These are phyloP conservation scores for Vespertilio murinus DNA, from an alignment of 2,797 vertebrate species.

Conservation along the genomic window DNA sequence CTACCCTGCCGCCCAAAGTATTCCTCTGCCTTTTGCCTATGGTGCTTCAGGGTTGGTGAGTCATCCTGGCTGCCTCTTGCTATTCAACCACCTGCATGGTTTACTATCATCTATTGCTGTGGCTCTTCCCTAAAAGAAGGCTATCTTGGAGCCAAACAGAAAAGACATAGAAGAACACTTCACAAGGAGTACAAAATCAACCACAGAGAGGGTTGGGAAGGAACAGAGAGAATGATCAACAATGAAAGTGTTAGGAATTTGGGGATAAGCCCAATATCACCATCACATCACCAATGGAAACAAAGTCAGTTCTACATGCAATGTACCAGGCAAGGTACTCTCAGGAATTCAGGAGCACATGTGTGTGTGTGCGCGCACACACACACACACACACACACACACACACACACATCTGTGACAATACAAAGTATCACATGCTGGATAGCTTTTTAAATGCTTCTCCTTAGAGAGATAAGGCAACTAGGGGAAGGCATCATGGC, in stretches of 20 bases:
- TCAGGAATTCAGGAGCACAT: neutral
- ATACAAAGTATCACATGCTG: neutral
- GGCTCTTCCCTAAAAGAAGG: neutral
- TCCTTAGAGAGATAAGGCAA: neutral
- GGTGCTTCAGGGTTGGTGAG: neutral
- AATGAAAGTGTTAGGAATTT: neutral
- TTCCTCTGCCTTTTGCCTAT: neutral
- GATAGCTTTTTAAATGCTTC: neutral
- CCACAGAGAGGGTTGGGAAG: neutral
- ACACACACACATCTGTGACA: neutral
- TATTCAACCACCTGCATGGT: neutral
- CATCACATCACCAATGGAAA: neutral
- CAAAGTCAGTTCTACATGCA: neutral
- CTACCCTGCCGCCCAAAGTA: neutral
- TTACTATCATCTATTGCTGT: neutral
- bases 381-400: neutral
- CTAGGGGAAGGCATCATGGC: neutral
- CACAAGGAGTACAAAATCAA: neutral
- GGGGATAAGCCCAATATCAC: neutral
- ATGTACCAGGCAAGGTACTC: neutral
- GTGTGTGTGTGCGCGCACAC: too few relatives aligned
- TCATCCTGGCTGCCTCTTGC: neutral
- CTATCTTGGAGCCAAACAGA: neutral
- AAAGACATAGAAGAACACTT: constrained; percentile 6
- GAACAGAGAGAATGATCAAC: neutral